Evolutionary conservation across 2,113 vertebrate genomes (phyloP), one percentile per base, ranked within the genome.

Genomic region (Heterotilapia buettikoferi): DNA sequence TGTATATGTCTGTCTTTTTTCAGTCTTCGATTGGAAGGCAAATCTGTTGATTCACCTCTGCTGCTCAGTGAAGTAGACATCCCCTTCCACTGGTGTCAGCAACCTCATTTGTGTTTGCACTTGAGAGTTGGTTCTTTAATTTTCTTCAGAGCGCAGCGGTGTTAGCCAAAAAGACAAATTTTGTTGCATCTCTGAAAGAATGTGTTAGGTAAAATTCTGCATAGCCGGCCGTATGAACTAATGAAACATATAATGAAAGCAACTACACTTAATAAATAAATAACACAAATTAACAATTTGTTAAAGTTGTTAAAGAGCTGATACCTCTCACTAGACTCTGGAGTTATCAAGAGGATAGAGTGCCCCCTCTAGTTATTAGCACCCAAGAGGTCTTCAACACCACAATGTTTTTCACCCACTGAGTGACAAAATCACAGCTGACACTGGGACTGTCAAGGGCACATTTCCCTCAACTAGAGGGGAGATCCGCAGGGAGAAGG

Each of bases 361-460:
- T 88, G 21, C 71, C 85, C 84, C 84, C 80, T 84, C 56, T 81
- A 86, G 90, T 91, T 90, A 90, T 93, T 91, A 90, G 89, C 71
- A 90, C 88, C 84, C 88, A 88, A 84, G 87, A 90, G 81, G 90
- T 88, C 79, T 85, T 61, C 66, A 24, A 86, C 83, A 63, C 80
- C 84, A 83, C 82, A 79, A 84, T 85, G 79, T 89, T 90, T 93
- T 93, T 90, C 19, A 61, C 90, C 94, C 83, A 89, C 87, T 92
- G 92, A 93, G 92, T 95, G 95, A 95, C 94, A 94, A 95, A 96
- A 96, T 95, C 90, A 92, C 90, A 94, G 91, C 92, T 96, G 94
- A 95, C 92, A 88, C 90, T 82, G 26, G 83, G 79, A 93, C 91
- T 87, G 92, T 93, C 94, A 94, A 94, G 94, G 93, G 92, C 93